A percentile compares a stretch with the other conserved stretches of the same genome.
Evolutionary conservation across 2,888 invertebrate genomes (phyloP).

Genomic region (Acanthacorydalis orientalis): DNA sequence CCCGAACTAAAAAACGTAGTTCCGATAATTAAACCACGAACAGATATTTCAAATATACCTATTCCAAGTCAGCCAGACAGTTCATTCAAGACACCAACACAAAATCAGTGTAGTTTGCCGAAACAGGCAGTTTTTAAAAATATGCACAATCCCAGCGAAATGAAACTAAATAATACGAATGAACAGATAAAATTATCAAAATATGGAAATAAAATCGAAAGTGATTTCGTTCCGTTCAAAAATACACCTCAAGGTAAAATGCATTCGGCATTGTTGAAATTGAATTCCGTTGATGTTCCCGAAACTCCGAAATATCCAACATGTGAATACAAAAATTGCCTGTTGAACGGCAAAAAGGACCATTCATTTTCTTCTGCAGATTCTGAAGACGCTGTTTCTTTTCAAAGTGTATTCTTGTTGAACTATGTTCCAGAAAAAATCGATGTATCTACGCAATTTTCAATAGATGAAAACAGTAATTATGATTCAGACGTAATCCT

Average conservation of each 20-base stretch:
- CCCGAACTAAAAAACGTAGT: neutral
- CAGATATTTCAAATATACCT: neutral
- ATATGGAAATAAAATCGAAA: neutral
- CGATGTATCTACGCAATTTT: too few relatives aligned
- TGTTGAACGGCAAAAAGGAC: too few relatives aligned
- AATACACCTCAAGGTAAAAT: constrained; percentile 4
- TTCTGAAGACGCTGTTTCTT: too few relatives aligned
- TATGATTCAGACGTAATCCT: too few relatives aligned
- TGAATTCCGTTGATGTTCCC: neutral
- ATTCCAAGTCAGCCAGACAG: neutral
- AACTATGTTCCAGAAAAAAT: too few relatives aligned
- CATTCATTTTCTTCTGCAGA: too few relatives aligned
- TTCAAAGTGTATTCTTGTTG: too few relatives aligned
- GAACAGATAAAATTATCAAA: neutral
- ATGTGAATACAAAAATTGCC: too few relatives aligned
- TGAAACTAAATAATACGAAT: neutral
- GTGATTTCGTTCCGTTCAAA: neutral
- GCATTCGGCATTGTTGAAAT: constrained; percentile 1
- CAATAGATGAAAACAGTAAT: too few relatives aligned
- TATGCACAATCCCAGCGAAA: too few relatives aligned
- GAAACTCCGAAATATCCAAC: neutral
- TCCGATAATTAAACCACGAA: neutral
- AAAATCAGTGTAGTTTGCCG: neutral
- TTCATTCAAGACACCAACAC: neutral
- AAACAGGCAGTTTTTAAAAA: too few relatives aligned